phyloP scores from a whole-genome alignment of 1,140 invertebrate genomes.

The Drosophila sechellia region DNA sequence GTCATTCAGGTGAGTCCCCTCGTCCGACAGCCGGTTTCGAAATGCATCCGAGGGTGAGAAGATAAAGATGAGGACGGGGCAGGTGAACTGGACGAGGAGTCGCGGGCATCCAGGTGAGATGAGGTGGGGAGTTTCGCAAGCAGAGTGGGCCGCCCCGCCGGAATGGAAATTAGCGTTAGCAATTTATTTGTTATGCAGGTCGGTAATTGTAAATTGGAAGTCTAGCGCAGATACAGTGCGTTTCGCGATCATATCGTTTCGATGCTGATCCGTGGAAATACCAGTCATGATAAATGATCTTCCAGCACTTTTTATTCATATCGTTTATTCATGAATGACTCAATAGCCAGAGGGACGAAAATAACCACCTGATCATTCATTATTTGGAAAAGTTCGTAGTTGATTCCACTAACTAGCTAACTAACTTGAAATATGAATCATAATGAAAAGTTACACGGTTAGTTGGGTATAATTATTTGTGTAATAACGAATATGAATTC shows the following conservation, averaged over 20 bases:
- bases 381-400: background rate
- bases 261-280: slow-evolving; percentile 3
- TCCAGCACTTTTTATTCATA: background rate
- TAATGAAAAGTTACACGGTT: background rate
- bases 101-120: background rate
- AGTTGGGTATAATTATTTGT: background rate
- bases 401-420: background rate
- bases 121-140: slow-evolving; percentile 14
- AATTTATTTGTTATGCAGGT: slow-evolving; percentile 43
- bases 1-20: slow-evolving; percentile 43
- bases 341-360: slow-evolving; percentile 4
- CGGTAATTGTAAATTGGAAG: slow-evolving; percentile 18
- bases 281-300: slow-evolving; percentile 10
- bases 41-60: slow-evolving; percentile 19
- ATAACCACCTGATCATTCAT: background rate
- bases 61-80: background rate
- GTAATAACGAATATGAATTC: background rate
- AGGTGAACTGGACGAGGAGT: background rate
- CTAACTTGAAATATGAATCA: slow-evolving; percentile 7
- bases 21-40: slow-evolving; percentile 26
- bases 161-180: slow-evolving; percentile 40
- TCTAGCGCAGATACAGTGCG: slow-evolving; percentile 12
- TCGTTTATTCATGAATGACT: slow-evolving; percentile 15
- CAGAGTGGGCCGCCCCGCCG: slow-evolving; percentile 20
- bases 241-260: slow-evolving; percentile 12